A percentile compares a stretch with the other conserved stretches of the same genome.
phyloP scores from a whole-genome alignment of 2,888 invertebrate genomes.

The Formica aserva region DNA sequence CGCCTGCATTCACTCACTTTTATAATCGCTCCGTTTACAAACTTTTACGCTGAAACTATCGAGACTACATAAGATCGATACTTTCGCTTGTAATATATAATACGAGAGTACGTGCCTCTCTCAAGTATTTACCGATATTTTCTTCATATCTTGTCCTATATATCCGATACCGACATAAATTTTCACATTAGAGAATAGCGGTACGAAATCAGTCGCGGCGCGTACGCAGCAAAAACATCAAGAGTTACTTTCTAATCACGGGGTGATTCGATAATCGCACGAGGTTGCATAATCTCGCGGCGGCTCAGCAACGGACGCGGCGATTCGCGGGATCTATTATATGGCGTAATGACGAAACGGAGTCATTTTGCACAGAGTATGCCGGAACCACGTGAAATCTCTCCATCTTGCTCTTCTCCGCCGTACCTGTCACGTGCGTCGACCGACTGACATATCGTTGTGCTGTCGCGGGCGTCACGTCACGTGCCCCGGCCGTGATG shows the following conservation, averaged over 20 bases:
- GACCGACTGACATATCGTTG: constrained; percentile 36
- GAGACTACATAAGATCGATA: constrained; percentile 8
- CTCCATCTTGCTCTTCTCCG: constrained; percentile 9
- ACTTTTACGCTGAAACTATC: constrained; percentile 1
- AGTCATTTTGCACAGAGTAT: constrained; percentile 28
- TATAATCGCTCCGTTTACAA: constrained; percentile 9
- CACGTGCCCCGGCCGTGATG: constrained; percentile 62
- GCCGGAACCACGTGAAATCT: constrained; percentile 47
- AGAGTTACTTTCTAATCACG: constrained; percentile 45
- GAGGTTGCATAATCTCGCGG: constrained; percentile 60
- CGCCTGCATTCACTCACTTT: background rate
- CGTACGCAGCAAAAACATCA: constrained; percentile 21
- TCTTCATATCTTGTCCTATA: background rate
- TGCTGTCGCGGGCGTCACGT: constrained; percentile 30
- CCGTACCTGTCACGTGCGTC: constrained; percentile 17
- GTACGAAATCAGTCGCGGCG: constrained; percentile 9
- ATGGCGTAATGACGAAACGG: constrained; percentile 43
- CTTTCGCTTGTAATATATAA: constrained; percentile 32
- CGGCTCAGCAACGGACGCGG: constrained; percentile 21
- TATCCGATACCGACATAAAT: constrained; percentile 24
- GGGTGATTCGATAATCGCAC: constrained; percentile 35
- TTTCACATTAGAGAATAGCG: constrained; percentile 15
- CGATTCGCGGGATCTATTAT: constrained; percentile 43
- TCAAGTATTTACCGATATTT: background rate
- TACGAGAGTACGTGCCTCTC: background rate